Conservation (phyloP, 1,140 invertebrate species). For the Euwallacea fornicatus region DNA sequence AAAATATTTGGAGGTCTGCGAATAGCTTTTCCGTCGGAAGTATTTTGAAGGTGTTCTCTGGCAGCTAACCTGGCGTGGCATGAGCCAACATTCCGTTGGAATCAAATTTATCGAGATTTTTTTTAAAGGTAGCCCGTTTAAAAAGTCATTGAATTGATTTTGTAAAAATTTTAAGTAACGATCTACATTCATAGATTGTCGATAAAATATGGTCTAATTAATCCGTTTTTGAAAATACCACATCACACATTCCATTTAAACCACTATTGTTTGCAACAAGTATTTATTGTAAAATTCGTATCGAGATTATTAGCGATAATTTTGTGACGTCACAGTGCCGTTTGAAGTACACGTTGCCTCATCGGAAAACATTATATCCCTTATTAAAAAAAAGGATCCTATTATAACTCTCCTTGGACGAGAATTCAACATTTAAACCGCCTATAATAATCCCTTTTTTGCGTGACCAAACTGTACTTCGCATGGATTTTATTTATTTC, state of each 20-base stretch:
- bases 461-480: no score
- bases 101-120: not conserved
- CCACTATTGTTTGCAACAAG: not conserved
- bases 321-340: not conserved
- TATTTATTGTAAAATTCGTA: conserved; percentile 11
- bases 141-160: conserved; percentile 11
- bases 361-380: conserved; percentile 3
- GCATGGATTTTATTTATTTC: no score
- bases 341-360: conserved; percentile 5
- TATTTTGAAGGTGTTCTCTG: no score
- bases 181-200: not conserved
- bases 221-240: conserved; percentile 4
- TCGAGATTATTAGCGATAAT: not conserved
- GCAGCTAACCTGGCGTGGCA: no score
- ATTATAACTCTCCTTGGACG: not conserved
- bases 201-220: conserved; percentile 6
- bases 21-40: no score
- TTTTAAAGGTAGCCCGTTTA: not conserved
- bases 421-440: not conserved
- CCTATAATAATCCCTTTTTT: no score
- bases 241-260: conserved; percentile 5
- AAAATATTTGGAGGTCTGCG: conserved; percentile 7
- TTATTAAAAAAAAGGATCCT: conserved; percentile 5
- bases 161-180: conserved; percentile 5
- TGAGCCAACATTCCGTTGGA: not conserved